phyloP scores from a whole-genome alignment of 1,140 invertebrate genomes.

The Dinoponera quadriceps region DNA sequence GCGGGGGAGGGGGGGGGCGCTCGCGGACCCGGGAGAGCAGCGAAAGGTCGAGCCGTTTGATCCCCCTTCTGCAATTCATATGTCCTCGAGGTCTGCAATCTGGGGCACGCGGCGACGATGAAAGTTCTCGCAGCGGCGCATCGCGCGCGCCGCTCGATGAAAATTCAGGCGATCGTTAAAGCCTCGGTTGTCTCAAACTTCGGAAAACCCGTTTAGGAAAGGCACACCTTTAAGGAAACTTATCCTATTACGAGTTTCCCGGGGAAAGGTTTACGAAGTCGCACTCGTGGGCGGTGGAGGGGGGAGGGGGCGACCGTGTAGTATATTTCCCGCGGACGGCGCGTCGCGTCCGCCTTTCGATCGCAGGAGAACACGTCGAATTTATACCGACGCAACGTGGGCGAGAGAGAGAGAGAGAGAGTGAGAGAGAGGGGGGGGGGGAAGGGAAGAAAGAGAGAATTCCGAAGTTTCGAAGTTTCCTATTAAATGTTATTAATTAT shows the following conservation, averaged over 20 bases:
- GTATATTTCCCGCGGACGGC: slow-evolving; percentile 16
- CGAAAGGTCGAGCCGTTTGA: no score
- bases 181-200: slow-evolving; percentile 69
- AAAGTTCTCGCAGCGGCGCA: slow-evolving; percentile 22
- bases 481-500: slow-evolving; percentile 40
- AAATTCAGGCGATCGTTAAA: slow-evolving; percentile 60
- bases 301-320: slow-evolving; percentile 36
- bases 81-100: slow-evolving; percentile 10
- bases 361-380: slow-evolving; percentile 18
- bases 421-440: no score
- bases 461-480: neutral
- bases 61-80: slow-evolving; percentile 29
- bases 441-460: no score
- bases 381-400: slow-evolving; percentile 3
- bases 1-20: no score
- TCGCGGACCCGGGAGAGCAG: no score
- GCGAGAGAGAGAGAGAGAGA: no score
- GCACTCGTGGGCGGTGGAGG: slow-evolving; percentile 26
- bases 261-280: slow-evolving; percentile 57
- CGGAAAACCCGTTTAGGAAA: slow-evolving; percentile 73
- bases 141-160: slow-evolving; percentile 62
- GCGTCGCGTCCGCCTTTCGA: neutral
- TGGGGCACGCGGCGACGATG: neutral
- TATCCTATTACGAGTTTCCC: slow-evolving; percentile 76
- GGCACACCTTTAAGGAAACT: slow-evolving; percentile 72